Conservation (phyloP, 2,797 vertebrate species). For the Erpetoichthys calabaricus region DNA sequence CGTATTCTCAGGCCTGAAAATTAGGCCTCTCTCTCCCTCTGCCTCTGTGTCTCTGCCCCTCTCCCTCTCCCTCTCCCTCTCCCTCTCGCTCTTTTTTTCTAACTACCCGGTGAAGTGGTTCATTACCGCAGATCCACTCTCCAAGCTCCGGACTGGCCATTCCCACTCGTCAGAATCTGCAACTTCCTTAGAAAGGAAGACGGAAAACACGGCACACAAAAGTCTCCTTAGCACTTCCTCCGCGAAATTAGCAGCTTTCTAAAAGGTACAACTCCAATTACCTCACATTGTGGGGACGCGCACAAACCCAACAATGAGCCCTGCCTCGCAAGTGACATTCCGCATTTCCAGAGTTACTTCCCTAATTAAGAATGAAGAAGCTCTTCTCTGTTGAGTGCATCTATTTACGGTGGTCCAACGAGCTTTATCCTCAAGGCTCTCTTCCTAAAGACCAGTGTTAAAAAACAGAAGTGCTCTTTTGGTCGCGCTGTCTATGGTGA, state of each 20-base stretch:
- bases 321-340: conserved; percentile 71
- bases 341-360: conserved; percentile 79
- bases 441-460: conserved; percentile 72
- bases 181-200: conserved; percentile 91
- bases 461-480: conserved; percentile 83
- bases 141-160: conserved; percentile 85
- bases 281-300: conserved; percentile 82
- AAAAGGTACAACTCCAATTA: conserved; percentile 98
- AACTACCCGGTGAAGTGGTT: conserved; percentile 97
- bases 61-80: conserved; percentile 38
- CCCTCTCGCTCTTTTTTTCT: conserved; percentile 62
- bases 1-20: conserved; percentile 94
- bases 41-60: no score
- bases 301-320: conserved; percentile 59
- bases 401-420: conserved; percentile 74
- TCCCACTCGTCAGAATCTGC: conserved; percentile 83
- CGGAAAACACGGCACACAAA: conserved; percentile 98
- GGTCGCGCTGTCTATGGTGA: conserved; percentile 52
- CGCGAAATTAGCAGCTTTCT: conserved; percentile 98
- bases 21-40: conserved; percentile 73
- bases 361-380: conserved; percentile 97
- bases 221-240: conserved; percentile 99
- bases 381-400: conserved; percentile 77
- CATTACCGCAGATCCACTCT: conserved; percentile 86
- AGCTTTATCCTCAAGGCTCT: conserved; percentile 72